A percentile compares a stretch with the other conserved stretches of the same genome.
These are phyloP conservation scores for Cygnus atratus DNA, from an alignment of 2,113 vertebrate species.

Conservation along the genomic window DNA sequence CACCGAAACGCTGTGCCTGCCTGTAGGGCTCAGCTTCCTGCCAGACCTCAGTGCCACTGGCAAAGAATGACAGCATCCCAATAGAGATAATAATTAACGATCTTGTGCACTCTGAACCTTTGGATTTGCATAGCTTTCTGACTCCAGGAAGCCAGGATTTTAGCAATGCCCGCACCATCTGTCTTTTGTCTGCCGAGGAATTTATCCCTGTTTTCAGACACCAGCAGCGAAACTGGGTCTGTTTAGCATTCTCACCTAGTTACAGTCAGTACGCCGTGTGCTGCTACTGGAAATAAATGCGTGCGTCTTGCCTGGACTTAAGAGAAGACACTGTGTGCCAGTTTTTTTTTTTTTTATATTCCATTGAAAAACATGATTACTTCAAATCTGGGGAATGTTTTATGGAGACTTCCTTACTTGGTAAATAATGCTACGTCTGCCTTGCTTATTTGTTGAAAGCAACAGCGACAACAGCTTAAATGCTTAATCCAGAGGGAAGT, in stretches of 20 bases:
- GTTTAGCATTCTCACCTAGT: slow-evolving; percentile 67
- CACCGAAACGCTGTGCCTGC: not conserved
- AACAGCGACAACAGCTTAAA: not conserved
- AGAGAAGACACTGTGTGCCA: not conserved
- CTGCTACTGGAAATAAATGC: slow-evolving; percentile 62
- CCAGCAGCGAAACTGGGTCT: slow-evolving; percentile 16
- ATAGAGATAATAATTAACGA: slow-evolving; percentile 11
- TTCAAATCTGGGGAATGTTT: slow-evolving; percentile 37
- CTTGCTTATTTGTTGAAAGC: slow-evolving; percentile 27
- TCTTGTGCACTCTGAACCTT: not conserved
- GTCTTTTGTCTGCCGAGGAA: slow-evolving; percentile 41
- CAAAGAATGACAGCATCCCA: slow-evolving; percentile 6
- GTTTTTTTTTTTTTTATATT: not conserved
- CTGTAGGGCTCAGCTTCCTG: not conserved
- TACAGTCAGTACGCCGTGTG: slow-evolving; percentile 42
- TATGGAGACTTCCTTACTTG: slow-evolving; percentile 29
- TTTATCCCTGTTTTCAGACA: slow-evolving; percentile 24
- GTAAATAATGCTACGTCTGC: slow-evolving; percentile 20
- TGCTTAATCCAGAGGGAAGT: not conserved
- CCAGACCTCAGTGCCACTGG: not conserved
- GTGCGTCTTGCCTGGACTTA: slow-evolving; percentile 32
- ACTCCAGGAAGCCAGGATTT: not conserved
- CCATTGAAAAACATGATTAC: slow-evolving; percentile 32
- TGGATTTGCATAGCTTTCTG: not conserved
- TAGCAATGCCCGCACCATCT: slow-evolving; percentile 34